These are phyloP conservation scores for Tretioscincus oriximinensis DNA, from an alignment of 2,113 vertebrate species.

Conservation along the genomic window DNA sequence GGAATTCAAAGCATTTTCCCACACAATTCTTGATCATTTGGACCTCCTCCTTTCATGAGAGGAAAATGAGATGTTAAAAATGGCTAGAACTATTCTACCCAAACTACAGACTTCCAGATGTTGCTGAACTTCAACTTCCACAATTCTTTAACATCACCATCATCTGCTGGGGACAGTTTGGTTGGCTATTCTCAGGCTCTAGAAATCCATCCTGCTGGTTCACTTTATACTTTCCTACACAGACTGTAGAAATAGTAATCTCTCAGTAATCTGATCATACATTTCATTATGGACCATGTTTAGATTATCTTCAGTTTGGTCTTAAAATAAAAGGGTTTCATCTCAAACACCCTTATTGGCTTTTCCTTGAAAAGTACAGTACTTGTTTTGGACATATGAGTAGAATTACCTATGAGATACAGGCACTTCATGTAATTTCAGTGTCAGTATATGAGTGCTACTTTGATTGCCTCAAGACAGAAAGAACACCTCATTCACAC, in stretches of 20 bases:
- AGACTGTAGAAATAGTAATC: too few species aligned
- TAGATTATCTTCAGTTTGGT: background rate
- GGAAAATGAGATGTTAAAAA: background rate
- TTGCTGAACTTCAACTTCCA: too few species aligned
- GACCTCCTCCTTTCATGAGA: background rate
- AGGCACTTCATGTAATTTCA: constrained; percentile 42
- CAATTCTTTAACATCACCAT: too few species aligned
- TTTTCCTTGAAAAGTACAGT: constrained; percentile 44
- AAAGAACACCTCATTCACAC: too few species aligned
- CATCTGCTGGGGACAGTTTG: too few species aligned
- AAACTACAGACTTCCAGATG: too few species aligned
- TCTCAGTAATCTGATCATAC: too few species aligned
- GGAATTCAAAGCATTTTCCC: background rate
- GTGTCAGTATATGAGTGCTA: constrained; percentile 58
- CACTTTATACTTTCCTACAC: too few species aligned
- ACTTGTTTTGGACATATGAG: constrained; percentile 41
- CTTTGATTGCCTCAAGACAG: constrained; percentile 57
- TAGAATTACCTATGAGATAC: constrained; percentile 54
- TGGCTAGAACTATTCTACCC: background rate
- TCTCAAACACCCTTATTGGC: constrained; percentile 2
- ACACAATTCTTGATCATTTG: background rate
- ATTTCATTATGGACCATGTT: too few species aligned
- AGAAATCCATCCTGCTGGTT: too few species aligned
- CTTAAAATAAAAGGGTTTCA: background rate
- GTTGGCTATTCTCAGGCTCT: too few species aligned